These are phyloP conservation scores for Oriolus oriolus DNA, from an alignment of 2,113 vertebrate genomes.

Conservation along the genomic window DNA sequence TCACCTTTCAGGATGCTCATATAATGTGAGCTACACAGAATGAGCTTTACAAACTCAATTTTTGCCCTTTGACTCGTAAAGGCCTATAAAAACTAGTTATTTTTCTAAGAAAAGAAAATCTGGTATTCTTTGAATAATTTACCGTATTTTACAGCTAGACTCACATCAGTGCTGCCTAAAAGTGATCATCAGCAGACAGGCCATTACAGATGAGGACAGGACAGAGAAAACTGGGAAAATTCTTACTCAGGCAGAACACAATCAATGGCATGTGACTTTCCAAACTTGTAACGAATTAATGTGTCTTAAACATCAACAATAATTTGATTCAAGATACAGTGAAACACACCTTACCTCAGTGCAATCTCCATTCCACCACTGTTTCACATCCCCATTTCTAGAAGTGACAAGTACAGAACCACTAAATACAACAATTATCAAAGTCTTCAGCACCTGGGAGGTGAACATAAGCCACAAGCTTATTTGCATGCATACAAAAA, in stretches of 20 bases:
- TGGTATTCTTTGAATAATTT: neutral
- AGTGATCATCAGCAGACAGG: neutral
- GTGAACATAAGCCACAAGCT: neutral
- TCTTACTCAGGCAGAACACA: neutral
- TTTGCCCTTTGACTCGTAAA: neutral
- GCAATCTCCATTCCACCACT: neutral
- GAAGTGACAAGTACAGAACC: neutral
- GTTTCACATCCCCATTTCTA: neutral
- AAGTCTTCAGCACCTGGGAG: neutral
- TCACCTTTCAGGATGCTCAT: neutral
- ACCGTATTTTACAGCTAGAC: neutral
- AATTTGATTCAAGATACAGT: neutral
- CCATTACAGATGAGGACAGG: neutral
- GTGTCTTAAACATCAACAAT: neutral
- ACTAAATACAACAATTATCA: neutral
- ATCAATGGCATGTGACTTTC: neutral
- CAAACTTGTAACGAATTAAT: neutral
- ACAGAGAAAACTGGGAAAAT: neutral
- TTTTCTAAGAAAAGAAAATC: neutral
- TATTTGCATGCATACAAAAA: slow-evolving; percentile 17
- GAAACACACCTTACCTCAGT: neutral
- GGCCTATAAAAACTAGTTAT: neutral
- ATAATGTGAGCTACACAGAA: neutral
- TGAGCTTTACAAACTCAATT: neutral
- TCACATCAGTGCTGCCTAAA: neutral